Evolutionary conservation across 2,113 vertebrate genomes (phyloP).

Genomic region (Hassar affinis): DNA sequence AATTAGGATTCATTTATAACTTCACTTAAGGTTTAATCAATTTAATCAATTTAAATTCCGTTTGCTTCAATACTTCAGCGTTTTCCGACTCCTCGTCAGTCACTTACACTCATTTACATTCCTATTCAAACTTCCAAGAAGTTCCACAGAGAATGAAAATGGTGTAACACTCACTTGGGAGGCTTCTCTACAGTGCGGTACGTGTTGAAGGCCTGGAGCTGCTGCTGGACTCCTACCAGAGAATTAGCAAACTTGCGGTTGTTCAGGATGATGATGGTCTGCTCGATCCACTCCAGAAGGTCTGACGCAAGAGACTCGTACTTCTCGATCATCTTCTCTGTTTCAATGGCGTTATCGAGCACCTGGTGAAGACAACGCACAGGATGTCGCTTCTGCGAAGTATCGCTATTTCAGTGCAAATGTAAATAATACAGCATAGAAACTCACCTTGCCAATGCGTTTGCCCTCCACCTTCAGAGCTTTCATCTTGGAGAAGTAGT

Average conservation of each 20-base stretch:
- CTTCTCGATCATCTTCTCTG: constrained; percentile 95
- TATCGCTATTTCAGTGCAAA: neutral
- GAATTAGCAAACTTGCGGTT: constrained; percentile 98
- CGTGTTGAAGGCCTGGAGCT: constrained; percentile 96
- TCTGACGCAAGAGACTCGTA: constrained; percentile 94
- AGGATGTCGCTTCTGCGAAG: neutral
- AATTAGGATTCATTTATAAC: neutral
- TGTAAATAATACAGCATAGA: neutral
- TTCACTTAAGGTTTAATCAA: too few relatives aligned
- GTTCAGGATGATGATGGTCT: constrained; percentile 97
- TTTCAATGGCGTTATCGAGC: constrained; percentile 93
- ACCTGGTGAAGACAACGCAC: constrained; percentile 70
- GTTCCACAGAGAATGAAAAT: neutral
- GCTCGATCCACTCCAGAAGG: constrained; percentile 96
- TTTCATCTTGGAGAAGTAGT: constrained; percentile 99
- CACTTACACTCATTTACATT: too few relatives aligned
- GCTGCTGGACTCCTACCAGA: constrained; percentile 89
- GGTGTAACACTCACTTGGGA: constrained; percentile 80
- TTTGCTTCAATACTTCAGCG: neutral
- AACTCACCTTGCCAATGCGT: constrained; percentile 90
- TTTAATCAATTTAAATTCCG: neutral
- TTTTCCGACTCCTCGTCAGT: neutral
- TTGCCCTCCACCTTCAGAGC: constrained; percentile 96
- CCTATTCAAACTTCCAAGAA: neutral
- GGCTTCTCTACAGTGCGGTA: constrained; percentile 96